phyloP scores from a whole-genome alignment of 2,888 invertebrate species.

The Palloptera scutellata region DNA sequence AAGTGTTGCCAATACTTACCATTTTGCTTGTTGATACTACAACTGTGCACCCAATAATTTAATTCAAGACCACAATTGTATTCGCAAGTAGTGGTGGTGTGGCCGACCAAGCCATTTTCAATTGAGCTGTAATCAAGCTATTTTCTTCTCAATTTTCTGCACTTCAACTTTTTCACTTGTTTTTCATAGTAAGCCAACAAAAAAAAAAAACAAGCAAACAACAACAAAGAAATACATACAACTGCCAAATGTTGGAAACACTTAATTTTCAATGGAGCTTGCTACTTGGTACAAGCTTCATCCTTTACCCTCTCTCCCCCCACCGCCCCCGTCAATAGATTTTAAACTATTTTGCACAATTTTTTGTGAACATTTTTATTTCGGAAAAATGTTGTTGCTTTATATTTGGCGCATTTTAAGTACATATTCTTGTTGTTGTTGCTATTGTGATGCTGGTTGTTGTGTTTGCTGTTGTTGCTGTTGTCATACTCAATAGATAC shows the following conservation, averaged over 20 bases:
- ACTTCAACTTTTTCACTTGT: background rate
- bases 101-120: constrained; percentile 4
- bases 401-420: constrained; percentile 12
- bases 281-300: background rate
- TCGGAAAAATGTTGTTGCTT: background rate
- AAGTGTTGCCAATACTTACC: background rate
- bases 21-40: background rate
- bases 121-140: constrained; percentile 17
- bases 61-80: constrained; percentile 42
- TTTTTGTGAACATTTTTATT: background rate
- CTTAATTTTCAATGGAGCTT: background rate
- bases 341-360: background rate
- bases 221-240: background rate
- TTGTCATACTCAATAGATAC: constrained; percentile 29
- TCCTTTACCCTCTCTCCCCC: background rate
- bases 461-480: constrained; percentile 13
- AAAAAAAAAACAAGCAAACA: no score
- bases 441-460: background rate
- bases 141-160: constrained; percentile 13
- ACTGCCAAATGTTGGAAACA: background rate
- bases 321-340: background rate
- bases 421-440: constrained; percentile 3
- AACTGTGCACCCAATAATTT: constrained; percentile 40
- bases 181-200: background rate
- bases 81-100: constrained; percentile 30